Evolutionary conservation across 2,113 vertebrate genomes (phyloP).

Genomic region (Paratilapia polleni): DNA sequence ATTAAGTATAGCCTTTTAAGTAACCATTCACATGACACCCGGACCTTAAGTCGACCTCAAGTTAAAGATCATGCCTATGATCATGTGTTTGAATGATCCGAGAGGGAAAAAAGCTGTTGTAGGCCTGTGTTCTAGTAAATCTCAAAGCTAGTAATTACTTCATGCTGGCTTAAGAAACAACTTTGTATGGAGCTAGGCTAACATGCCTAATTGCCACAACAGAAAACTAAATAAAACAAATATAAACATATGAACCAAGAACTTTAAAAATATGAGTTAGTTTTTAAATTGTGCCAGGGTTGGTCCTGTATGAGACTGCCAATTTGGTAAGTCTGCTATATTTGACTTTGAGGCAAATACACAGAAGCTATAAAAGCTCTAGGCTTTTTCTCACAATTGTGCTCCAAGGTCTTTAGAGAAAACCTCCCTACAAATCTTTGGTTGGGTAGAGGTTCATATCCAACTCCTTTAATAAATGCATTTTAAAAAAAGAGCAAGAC

Average conservation of each 20-base stretch:
- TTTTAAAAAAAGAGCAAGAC: conserved; percentile 10
- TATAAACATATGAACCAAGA: neutral
- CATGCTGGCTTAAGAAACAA: neutral
- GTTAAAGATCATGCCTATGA: conserved; percentile 37
- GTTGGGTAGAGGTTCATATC: conserved; percentile 59
- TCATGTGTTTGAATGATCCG: conserved; percentile 29
- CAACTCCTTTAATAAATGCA: conserved; percentile 68
- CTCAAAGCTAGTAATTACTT: conserved; percentile 15
- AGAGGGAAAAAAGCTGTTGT: neutral
- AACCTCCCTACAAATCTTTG: conserved; percentile 67
- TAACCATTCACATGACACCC: conserved; percentile 41
- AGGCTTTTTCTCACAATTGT: conserved; percentile 68
- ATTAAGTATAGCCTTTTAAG: conserved; percentile 64
- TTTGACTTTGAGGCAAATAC: conserved; percentile 32
- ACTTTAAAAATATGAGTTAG: conserved; percentile 7
- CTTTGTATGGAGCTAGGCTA: neutral
- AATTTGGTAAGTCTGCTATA: conserved; percentile 20
- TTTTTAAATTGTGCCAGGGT: conserved; percentile 27
- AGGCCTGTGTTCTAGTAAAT: neutral
- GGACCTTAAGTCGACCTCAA: conserved; percentile 54
- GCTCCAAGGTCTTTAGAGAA: conserved; percentile 42
- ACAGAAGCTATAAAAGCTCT: conserved; percentile 51
- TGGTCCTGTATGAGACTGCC: conserved; percentile 3
- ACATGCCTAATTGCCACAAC: neutral
- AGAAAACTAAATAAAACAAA: conserved; percentile 26